phyloP scores from a whole-genome alignment of 2,113 vertebrate species.

The Callospermophilus lateralis region DNA sequence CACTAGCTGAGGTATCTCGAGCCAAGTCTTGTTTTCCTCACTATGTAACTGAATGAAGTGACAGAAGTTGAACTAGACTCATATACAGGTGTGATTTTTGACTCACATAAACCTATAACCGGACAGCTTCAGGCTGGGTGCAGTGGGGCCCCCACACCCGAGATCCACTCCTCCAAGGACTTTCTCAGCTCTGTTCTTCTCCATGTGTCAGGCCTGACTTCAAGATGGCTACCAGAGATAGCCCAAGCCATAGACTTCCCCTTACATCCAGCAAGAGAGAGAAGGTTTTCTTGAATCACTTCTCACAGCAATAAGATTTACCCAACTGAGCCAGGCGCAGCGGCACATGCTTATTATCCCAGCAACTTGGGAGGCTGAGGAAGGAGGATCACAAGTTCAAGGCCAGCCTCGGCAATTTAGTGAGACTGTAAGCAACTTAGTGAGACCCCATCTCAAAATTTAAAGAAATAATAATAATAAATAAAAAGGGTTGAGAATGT shows the following conservation, averaged over 20 bases:
- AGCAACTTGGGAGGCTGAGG: too few species aligned
- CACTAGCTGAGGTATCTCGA: neutral
- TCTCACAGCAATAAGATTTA: neutral
- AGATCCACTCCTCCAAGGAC: neutral
- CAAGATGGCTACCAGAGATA: neutral
- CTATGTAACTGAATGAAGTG: neutral
- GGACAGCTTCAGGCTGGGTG: neutral
- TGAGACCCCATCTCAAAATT: too few species aligned
- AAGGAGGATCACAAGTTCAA: too few species aligned
- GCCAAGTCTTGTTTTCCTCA: neutral
- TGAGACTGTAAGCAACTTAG: too few species aligned
- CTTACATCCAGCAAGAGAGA: neutral
- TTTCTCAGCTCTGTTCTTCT: slow-evolving; percentile 10
- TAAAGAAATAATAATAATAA: too few species aligned
- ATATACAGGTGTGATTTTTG: neutral
- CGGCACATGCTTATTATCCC: too few species aligned
- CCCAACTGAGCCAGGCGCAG: neutral
- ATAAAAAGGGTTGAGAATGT: too few species aligned
- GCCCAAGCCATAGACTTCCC: neutral
- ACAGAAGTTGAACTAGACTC: neutral
- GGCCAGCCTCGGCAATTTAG: too few species aligned
- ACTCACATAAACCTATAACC: neutral
- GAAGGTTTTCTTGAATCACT: neutral
- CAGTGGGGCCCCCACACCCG: neutral
- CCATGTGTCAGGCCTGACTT: neutral